phyloP scores from a whole-genome alignment of 2,797 vertebrate genomes.

The Champsocephalus gunnari region DNA sequence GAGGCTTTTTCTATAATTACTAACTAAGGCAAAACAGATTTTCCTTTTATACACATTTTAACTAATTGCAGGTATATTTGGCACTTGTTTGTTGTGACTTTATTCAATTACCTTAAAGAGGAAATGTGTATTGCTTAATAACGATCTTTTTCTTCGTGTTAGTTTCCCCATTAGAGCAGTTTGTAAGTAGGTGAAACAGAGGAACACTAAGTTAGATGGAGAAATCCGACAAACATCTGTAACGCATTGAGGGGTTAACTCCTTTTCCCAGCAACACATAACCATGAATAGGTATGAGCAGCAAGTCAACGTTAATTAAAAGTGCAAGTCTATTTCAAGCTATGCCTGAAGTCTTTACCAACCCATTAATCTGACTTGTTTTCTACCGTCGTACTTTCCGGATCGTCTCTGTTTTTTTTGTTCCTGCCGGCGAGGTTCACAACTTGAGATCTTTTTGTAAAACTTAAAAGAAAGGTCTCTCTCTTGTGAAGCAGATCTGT shows the following conservation, averaged over 20 bases:
- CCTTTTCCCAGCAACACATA: conserved; percentile 59
- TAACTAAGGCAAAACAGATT: too few relatives aligned
- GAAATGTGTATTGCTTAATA: not conserved
- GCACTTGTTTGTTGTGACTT: conserved; percentile 9
- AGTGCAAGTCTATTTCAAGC: conserved; percentile 74
- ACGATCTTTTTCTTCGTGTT: not conserved
- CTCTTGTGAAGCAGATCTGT: conserved; percentile 42
- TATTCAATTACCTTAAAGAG: conserved; percentile 2
- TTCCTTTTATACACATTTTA: too few relatives aligned
- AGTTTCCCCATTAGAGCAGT: not conserved
- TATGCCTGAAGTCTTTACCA: conserved; percentile 73
- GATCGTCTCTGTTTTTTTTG: conserved; percentile 51
- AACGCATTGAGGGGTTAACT: conserved; percentile 40
- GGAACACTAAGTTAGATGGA: conserved; percentile 5
- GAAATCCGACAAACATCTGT: conserved; percentile 1
- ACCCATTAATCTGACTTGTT: conserved; percentile 81
- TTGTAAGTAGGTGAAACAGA: conserved; percentile 14
- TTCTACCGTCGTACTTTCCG: conserved; percentile 61
- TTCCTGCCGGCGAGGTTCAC: conserved; percentile 58
- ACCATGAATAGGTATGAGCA: conserved; percentile 76
- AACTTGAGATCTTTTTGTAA: conserved; percentile 42
- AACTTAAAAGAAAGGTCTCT: conserved; percentile 53
- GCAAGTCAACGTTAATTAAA: conserved; percentile 75
- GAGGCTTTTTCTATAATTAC: too few relatives aligned
- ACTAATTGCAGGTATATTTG: not conserved